Conservation (phyloP, 2,797 vertebrate species). For the Typhlichthys subterraneus region DNA sequence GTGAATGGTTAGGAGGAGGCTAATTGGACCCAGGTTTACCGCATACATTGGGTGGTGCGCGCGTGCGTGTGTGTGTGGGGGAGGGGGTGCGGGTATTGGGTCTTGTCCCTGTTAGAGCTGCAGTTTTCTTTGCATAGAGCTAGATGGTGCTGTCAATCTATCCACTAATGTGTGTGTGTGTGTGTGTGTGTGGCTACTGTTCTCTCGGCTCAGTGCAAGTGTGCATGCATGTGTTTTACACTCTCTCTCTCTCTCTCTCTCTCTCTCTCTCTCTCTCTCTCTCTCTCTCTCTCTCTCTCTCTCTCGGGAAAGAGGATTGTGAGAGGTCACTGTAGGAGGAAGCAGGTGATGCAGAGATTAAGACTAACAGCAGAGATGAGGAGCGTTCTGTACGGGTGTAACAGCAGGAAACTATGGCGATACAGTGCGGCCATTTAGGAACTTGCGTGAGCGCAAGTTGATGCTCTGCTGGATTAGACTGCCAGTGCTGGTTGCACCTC, state of each 20-base stretch:
- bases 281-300: neutral
- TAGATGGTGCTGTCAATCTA: slow-evolving; percentile 73
- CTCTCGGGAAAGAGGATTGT: neutral
- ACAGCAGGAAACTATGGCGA: neutral
- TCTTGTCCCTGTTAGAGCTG: slow-evolving; percentile 28
- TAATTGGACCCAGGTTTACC: neutral
- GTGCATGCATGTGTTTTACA: neutral
- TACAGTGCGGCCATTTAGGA: no score
- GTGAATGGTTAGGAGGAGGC: neutral
- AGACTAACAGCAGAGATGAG: neutral
- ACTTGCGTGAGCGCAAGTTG: no score
- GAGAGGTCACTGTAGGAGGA: neutral
- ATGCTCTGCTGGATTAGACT: no score
- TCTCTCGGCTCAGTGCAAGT: neutral
- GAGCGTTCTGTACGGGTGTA: no score
- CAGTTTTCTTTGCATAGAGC: slow-evolving; percentile 50
- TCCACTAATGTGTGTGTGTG: slow-evolving; percentile 10
- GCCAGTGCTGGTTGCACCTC: no score
- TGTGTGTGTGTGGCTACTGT: slow-evolving; percentile 42
- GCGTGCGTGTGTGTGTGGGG: neutral
- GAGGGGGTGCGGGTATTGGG: neutral
- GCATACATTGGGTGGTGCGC: no score
- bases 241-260: slow-evolving; percentile 1
- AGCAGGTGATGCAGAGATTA: neutral
- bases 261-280: slow-evolving; percentile 2